Percentiles rank a stretch among this genome's conserved stretches.
phyloP scores from a whole-genome alignment of 2,888 invertebrate genomes.

The Diaphora mendica region DNA sequence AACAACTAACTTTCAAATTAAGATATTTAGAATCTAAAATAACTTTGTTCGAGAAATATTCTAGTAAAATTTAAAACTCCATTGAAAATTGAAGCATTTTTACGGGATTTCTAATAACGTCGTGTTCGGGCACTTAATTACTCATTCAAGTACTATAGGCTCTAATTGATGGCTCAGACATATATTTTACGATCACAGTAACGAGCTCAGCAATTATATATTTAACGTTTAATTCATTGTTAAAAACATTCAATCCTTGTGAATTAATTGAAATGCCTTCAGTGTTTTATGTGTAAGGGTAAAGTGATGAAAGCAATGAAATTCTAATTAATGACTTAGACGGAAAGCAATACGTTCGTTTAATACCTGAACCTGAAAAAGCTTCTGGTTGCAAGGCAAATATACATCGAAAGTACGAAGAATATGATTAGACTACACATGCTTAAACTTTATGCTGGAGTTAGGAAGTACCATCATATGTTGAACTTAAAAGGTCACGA shows the following conservation, averaged over 20 bases:
- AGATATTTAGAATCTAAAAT: neutral
- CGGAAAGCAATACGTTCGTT: neutral
- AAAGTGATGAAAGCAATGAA: slow-evolving; percentile 37
- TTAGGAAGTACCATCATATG: slow-evolving; percentile 9
- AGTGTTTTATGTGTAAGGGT: slow-evolving; percentile 47
- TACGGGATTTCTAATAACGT: slow-evolving; percentile 62
- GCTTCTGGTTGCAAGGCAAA: neutral
- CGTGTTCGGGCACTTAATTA: slow-evolving; percentile 63
- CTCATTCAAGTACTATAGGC: slow-evolving; percentile 66
- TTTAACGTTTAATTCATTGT: slow-evolving; percentile 58
- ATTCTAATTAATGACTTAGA: neutral
- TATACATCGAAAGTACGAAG: neutral
- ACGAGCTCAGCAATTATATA: slow-evolving; percentile 68
- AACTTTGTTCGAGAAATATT: neutral
- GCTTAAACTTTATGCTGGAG: neutral
- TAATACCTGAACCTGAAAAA: neutral
- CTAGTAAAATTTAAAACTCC: slow-evolving; percentile 7
- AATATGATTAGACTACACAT: neutral
- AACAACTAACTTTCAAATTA: neutral
- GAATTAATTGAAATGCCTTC: slow-evolving; percentile 57
- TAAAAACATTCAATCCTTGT: slow-evolving; percentile 54
- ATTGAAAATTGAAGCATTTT: slow-evolving; percentile 41
- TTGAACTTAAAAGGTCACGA: slow-evolving; percentile 43
- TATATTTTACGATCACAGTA: slow-evolving; percentile 66
- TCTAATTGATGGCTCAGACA: slow-evolving; percentile 70